Conservation (phyloP, 2,888 invertebrate species). For the Selenia dentaria region DNA sequence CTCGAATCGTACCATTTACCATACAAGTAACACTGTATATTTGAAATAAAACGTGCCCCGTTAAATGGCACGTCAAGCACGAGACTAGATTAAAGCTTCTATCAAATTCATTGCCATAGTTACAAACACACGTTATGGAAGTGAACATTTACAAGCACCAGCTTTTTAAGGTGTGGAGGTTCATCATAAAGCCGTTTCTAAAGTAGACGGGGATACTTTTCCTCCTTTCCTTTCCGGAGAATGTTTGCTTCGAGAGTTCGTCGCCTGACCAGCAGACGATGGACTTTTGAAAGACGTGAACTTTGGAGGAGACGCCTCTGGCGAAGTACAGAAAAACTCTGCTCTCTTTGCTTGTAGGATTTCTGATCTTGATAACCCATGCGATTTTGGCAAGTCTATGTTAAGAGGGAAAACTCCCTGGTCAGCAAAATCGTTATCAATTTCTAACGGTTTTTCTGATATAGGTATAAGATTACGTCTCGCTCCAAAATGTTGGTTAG, state of each 20-base stretch:
- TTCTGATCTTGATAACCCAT: slow-evolving; percentile 73
- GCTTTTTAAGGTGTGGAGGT: slow-evolving; percentile 33
- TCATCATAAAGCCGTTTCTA: slow-evolving; percentile 87
- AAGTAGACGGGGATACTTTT: slow-evolving; percentile 73
- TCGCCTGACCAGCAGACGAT: slow-evolving; percentile 44
- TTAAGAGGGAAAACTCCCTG: slow-evolving; percentile 78
- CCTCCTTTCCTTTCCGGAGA: slow-evolving; percentile 60
- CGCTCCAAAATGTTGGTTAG: slow-evolving; percentile 78
- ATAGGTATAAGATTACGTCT: slow-evolving; percentile 74
- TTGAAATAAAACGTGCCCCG: slow-evolving; percentile 55
- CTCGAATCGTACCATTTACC: slow-evolving; percentile 47
- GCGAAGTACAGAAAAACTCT: slow-evolving; percentile 80
- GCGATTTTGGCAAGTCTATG: slow-evolving; percentile 61
- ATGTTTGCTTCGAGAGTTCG: slow-evolving; percentile 49
- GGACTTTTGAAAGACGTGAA: slow-evolving; percentile 70
- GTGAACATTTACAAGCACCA: slow-evolving; percentile 63
- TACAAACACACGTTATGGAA: slow-evolving; percentile 45
- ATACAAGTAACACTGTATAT: slow-evolving; percentile 56
- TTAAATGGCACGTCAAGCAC: slow-evolving; percentile 72
- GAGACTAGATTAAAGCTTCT: slow-evolving; percentile 84
- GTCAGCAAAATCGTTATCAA: slow-evolving; percentile 55
- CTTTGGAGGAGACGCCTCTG: slow-evolving; percentile 67
- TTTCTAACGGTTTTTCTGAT: slow-evolving; percentile 60
- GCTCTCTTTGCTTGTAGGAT: slow-evolving; percentile 86
- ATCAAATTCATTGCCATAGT: slow-evolving; percentile 67